Evolutionary conservation across 2,797 vertebrate species (phyloP).

Genomic region (Hypotaenidia okinawae): DNA sequence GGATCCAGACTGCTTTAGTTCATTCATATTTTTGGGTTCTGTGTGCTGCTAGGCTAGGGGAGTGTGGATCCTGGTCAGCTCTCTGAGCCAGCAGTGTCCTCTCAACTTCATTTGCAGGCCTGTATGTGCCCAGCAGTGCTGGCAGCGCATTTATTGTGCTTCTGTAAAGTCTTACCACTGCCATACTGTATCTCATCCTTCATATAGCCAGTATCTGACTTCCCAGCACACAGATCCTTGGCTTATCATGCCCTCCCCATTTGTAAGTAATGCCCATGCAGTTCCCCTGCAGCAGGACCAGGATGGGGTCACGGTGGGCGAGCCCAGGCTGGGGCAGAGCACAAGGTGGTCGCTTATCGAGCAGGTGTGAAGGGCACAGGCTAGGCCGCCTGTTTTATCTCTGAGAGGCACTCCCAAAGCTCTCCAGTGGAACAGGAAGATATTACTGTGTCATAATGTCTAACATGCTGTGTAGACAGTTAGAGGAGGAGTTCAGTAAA

Average conservation of each 20-base stretch:
- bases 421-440: not conserved
- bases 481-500: not conserved
- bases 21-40: not conserved
- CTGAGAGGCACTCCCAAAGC: not conserved
- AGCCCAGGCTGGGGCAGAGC: not conserved
- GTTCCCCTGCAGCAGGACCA: not conserved
- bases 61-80: not conserved
- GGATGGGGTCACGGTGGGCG: rapidly evolving
- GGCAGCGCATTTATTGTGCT: not conserved
- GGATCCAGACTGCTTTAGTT: not conserved
- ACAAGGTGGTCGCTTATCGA: not conserved
- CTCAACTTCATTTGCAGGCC: not conserved
- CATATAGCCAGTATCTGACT: not conserved
- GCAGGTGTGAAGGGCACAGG: not conserved
- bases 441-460: not conserved
- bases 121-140: not conserved
- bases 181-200: not conserved
- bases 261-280: rapidly evolving
- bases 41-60: not conserved
- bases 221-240: not conserved
- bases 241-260: not conserved
- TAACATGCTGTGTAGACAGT: not conserved
- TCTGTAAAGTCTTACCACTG: not conserved
- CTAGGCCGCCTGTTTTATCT: slow-evolving; percentile 8
- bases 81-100: not conserved